These are phyloP conservation scores for Mellivora capensis DNA, from an alignment of 2,113 vertebrate genomes.

Conservation along the genomic window DNA sequence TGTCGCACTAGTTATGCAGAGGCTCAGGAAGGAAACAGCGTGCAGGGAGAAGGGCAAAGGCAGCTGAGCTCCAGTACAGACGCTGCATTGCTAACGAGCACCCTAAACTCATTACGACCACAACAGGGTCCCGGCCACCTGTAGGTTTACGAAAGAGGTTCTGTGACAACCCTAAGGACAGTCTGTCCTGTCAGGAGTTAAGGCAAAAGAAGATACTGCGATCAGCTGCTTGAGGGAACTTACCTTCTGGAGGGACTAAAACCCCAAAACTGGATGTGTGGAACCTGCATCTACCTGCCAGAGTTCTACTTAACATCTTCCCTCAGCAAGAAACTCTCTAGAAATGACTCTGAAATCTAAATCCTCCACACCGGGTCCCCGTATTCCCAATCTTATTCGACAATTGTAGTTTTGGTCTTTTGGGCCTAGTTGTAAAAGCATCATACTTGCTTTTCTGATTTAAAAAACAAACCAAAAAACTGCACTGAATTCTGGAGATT, in stretches of 20 bases:
- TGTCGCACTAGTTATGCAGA: background rate
- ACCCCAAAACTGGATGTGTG: background rate
- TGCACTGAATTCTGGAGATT: background rate
- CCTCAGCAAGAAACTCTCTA: background rate
- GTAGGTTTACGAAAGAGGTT: background rate
- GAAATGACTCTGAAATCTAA: background rate
- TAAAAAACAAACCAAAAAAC: too few species aligned
- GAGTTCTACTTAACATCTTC: background rate
- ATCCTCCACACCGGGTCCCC: background rate
- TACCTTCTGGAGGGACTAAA: background rate
- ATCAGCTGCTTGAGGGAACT: background rate
- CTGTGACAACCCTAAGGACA: background rate
- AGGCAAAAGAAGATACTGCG: background rate
- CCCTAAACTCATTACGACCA: background rate
- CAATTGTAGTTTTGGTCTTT: slow-evolving; percentile 16
- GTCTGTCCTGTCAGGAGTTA: background rate
- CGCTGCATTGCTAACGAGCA: background rate
- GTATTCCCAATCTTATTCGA: background rate
- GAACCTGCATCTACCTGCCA: background rate
- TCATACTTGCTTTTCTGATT: background rate
- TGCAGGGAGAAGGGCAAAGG: background rate
- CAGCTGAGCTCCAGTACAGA: background rate
- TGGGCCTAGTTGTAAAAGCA: background rate
- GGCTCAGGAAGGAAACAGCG: background rate
- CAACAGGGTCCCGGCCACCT: background rate